Evolutionary conservation across 1,140 invertebrate genomes (phyloP).

Genomic region (Doryteuthis pealeii): DNA sequence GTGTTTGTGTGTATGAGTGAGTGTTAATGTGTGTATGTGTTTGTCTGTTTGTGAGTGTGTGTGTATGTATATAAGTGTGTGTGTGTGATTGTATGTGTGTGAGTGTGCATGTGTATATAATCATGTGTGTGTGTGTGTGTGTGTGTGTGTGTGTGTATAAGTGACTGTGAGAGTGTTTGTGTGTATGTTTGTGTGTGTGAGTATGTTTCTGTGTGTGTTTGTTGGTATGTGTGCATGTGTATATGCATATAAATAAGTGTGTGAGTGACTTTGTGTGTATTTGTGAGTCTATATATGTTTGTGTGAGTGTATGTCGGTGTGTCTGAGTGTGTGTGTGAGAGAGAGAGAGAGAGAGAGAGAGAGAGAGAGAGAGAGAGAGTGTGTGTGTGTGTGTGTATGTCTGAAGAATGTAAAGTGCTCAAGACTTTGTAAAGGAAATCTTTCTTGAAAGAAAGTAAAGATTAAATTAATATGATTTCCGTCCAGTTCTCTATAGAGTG

Average conservation of each 20-base stretch:
- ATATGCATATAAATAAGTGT: slow-evolving; percentile 34
- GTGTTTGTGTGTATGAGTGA: background rate
- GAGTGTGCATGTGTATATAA: slow-evolving; percentile 29
- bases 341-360: slow-evolving; percentile 15
- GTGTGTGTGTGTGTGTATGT: background rate
- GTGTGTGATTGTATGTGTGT: slow-evolving; percentile 30
- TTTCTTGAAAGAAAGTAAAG: too few relatives aligned
- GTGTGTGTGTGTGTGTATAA: slow-evolving; percentile 26
- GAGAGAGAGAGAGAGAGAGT: background rate
- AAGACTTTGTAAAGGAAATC: too few relatives aligned
- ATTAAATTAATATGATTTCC: too few relatives aligned
- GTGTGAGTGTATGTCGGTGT: slow-evolving; percentile 31
- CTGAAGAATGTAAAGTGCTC: too few relatives aligned
- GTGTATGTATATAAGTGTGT: slow-evolving; percentile 9
- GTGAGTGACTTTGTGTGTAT: too few relatives aligned
- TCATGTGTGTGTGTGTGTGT: slow-evolving; percentile 39
- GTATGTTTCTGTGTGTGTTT: too few relatives aligned
- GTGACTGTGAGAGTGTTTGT: too few relatives aligned
- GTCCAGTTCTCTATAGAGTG: too few relatives aligned
- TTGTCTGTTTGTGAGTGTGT: slow-evolving; percentile 30
- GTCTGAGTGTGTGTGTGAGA: slow-evolving; percentile 40
- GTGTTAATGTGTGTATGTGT: background rate
- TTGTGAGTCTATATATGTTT: slow-evolving; percentile 28
- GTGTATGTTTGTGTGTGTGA: too few relatives aligned
- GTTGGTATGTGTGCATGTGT: too few relatives aligned